phyloP scores from a whole-genome alignment of 2,797 vertebrate species.

The Adelosebastes latens region DNA sequence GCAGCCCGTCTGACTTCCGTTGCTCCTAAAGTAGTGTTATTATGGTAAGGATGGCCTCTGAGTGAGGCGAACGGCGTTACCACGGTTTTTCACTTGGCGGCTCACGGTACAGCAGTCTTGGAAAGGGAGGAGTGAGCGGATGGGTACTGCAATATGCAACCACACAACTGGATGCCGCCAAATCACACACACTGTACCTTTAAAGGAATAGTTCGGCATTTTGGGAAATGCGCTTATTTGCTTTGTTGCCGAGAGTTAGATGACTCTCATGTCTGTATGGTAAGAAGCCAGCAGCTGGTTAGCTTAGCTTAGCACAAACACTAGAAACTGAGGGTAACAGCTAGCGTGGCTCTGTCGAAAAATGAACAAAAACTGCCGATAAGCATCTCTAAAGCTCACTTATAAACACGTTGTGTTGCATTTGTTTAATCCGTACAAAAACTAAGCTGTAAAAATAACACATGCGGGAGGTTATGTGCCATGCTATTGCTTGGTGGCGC shows the following conservation, averaged over 20 bases:
- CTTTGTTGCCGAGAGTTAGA: neutral
- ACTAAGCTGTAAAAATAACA: neutral
- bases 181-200: too few species aligned
- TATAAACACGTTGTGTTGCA: neutral
- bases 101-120: too few species aligned
- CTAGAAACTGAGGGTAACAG: neutral
- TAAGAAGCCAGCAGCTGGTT: neutral
- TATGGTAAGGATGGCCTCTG: too few species aligned
- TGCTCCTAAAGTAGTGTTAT: too few species aligned
- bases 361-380: neutral
- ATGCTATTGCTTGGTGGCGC: neutral
- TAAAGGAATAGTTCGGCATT: neutral
- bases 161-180: too few species aligned
- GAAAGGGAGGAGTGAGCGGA: too few species aligned
- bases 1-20: too few species aligned
- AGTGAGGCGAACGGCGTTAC: fast-evolving
- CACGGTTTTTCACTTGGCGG: too few species aligned
- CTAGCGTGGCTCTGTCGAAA: neutral
- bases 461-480: neutral
- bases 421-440: neutral
- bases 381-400: neutral
- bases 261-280: neutral
- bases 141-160: too few species aligned
- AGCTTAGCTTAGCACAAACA: conserved; percentile 1
- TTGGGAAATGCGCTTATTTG: neutral